Conservation (phyloP, 2,113 vertebrate genomes). For the Mugil cephalus region DNA sequence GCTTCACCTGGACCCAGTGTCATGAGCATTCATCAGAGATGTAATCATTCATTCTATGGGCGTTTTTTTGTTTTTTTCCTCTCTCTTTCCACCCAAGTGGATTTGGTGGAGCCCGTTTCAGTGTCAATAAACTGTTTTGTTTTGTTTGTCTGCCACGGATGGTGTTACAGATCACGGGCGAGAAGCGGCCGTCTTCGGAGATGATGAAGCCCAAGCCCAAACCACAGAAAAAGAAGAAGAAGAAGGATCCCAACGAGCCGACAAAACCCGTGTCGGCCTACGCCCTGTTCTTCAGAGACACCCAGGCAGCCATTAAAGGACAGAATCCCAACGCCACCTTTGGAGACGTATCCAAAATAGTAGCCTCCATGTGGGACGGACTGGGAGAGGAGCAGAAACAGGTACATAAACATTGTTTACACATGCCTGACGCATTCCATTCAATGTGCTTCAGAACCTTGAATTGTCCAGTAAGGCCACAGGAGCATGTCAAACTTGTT, state of each 20-base stretch:
- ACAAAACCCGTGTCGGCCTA: constrained; percentile 98
- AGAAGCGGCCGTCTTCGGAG: constrained; percentile 95
- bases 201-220: constrained; percentile 97
- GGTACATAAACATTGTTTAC: constrained; percentile 55
- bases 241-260: constrained; percentile 99
- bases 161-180: constrained; percentile 88
- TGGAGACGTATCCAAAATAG: constrained; percentile 97
- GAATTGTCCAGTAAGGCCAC: no score
- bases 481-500: no score
- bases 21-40: constrained; percentile 26
- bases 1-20: constrained; percentile 40
- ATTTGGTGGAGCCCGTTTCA: constrained; percentile 8
- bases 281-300: constrained; percentile 98
- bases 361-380: constrained; percentile 99
- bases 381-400: constrained; percentile 98
- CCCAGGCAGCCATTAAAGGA: constrained; percentile 97
- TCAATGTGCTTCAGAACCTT: no score
- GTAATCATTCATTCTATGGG: constrained; percentile 22
- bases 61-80: neutral
- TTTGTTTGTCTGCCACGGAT: constrained; percentile 57
- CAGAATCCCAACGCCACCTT: constrained; percentile 98
- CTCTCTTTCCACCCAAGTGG: neutral
- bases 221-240: constrained; percentile 99
- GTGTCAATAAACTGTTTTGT: constrained; percentile 55
- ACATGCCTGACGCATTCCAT: no score